Evolutionary conservation across 2,113 vertebrate species (phyloP).

Genomic region (Prochilodus magdalenae): DNA sequence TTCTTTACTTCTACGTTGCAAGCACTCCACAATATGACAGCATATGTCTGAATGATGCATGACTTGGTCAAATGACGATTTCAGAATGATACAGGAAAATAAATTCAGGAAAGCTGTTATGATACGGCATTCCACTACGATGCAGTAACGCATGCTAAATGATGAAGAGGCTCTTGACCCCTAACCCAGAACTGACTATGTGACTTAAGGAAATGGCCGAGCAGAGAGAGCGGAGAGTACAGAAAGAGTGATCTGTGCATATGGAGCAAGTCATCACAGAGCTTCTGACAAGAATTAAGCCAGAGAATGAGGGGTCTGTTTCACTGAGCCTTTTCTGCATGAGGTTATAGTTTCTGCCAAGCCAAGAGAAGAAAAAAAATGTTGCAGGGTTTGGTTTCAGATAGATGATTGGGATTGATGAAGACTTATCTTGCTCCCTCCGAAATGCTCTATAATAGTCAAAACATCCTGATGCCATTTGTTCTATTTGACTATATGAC

Average conservation of each 20-base stretch:
- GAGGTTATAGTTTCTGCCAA: constrained; percentile 48
- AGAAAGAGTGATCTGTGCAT: constrained; percentile 44
- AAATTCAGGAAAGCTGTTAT: constrained; percentile 36
- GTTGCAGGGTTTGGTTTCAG: constrained; percentile 55
- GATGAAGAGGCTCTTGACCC: constrained; percentile 26
- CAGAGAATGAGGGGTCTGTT: constrained; percentile 39
- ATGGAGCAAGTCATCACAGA: constrained; percentile 41
- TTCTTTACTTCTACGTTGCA: constrained; percentile 2
- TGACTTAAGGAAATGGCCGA: constrained; percentile 31
- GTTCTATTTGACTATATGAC: constrained; percentile 21
- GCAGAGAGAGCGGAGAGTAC: constrained; percentile 25
- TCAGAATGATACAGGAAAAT: constrained; percentile 21
- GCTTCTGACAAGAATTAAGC: constrained; percentile 53
- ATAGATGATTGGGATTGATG: constrained; percentile 43
- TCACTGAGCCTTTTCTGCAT: constrained; percentile 44
- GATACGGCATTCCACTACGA: constrained; percentile 33
- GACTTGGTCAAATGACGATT: constrained; percentile 19
- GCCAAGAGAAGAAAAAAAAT: constrained; percentile 23
- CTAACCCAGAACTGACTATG: constrained; percentile 36
- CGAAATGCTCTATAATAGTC: constrained; percentile 36
- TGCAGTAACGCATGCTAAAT: constrained; percentile 26
- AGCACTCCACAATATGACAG: not conserved
- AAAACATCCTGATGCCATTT: constrained; percentile 37
- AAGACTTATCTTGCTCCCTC: constrained; percentile 49
- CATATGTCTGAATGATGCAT: constrained; percentile 30